Evolutionary conservation across 2,797 vertebrate species (phyloP).

Genomic region (Scolopax rusticola): DNA sequence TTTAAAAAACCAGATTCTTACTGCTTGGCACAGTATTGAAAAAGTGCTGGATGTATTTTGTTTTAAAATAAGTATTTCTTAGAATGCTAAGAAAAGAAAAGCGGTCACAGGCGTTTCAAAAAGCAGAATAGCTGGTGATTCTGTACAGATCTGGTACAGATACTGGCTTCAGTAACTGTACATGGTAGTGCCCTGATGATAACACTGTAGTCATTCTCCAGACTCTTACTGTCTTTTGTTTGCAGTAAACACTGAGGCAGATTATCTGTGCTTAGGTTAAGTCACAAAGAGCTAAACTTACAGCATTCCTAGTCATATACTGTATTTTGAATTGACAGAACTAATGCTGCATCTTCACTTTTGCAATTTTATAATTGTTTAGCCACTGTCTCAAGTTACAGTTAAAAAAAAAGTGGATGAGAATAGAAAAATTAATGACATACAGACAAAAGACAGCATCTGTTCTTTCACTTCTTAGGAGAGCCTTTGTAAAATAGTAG

Average conservation of each 20-base stretch:
- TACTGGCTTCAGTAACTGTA: neutral
- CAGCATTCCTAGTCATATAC: neutral
- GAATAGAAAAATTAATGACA: neutral
- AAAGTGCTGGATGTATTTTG: neutral
- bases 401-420: neutral
- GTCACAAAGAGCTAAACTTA: neutral
- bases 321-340: neutral
- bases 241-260: neutral
- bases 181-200: neutral
- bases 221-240: neutral
- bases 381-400: neutral
- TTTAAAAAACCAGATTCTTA: neutral
- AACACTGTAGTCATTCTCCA: neutral
- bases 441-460: neutral
- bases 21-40: neutral
- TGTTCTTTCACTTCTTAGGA: neutral
- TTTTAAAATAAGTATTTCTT: neutral
- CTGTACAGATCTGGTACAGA: no score
- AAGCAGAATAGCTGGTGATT: neutral
- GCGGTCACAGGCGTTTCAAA: fast-evolving
- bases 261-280: neutral
- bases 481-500: neutral
- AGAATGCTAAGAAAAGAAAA: neutral
- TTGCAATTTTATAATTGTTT: neutral
- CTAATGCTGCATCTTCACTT: neutral